Evolutionary conservation across 2,113 vertebrate species (phyloP).

Genomic region (Nestor notabilis): DNA sequence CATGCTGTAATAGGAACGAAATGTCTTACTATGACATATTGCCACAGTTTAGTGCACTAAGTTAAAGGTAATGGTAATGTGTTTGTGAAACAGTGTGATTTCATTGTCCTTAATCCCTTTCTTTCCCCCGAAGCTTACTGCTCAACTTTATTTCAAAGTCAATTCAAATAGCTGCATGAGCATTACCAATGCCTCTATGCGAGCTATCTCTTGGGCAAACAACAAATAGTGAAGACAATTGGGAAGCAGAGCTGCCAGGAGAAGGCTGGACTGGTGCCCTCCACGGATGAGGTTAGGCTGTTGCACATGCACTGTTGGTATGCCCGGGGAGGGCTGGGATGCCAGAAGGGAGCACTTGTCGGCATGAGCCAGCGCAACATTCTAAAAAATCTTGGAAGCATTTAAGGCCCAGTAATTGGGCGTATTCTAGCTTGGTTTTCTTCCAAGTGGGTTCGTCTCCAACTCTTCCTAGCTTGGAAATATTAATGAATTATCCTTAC

Average conservation of each 20-base stretch:
- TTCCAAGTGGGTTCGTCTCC: conserved; percentile 50
- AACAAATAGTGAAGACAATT: not conserved
- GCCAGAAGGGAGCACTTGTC: conserved; percentile 37
- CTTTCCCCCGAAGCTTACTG: not conserved
- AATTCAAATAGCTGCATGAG: not conserved
- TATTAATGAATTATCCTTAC: conserved; percentile 52
- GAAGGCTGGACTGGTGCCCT: not conserved
- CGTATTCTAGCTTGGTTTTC: conserved; percentile 5
- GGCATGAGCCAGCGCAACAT: not conserved
- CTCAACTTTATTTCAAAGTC: not conserved
- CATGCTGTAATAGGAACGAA: not conserved
- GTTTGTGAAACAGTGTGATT: conserved; percentile 3
- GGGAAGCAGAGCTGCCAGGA: conserved; percentile 14
- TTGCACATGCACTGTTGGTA: not conserved
- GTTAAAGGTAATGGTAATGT: not conserved
- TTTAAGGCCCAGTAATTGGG: conserved; percentile 36
- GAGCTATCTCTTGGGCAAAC: not conserved
- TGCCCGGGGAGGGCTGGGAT: not conserved
- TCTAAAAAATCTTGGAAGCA: conserved; percentile 59
- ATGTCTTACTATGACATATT: conserved; percentile 2
- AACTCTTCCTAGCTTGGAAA: conserved; percentile 41
- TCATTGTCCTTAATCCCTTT: not conserved
- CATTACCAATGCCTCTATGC: not conserved
- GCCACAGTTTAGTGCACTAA: not conserved
- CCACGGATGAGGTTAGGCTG: not conserved